Evolutionary conservation across 2,888 invertebrate species (phyloP), one percentile per base, ranked within the genome.

Genomic region (Pterostichus niger): DNA sequence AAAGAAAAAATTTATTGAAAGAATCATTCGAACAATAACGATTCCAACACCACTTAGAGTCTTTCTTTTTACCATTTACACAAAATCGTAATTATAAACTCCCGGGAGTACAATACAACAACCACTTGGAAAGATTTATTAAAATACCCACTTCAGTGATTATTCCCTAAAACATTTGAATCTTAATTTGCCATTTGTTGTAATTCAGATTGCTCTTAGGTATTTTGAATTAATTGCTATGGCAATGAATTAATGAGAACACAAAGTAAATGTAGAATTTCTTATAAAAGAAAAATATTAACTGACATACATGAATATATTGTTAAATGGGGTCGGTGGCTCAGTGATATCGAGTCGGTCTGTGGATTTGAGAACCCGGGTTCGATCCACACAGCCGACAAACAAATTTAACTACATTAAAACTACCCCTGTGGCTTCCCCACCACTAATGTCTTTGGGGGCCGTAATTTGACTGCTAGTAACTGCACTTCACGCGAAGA

Each of bases 31-130:
- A 35, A 61, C 61, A 56, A 17, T 59, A 64, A 64, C 64, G 35
- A 13, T 64, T 64, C 64, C 7, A 31, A n/a, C 31, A n/a, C 31
- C 64, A 64, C 64, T 64, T 35, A 64, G 33, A 35, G 64, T 64
- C 64, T 35, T 64, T 64, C 13, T 64, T 64, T 64, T 64, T 64
- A 64, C n/a, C 59, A 59, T 59, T 59, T 64, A n/a, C 35, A 64
- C 35, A 64, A 40, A 40, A 64, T 59, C 35, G 35, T 64, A 64
- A 64, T 64, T 64, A 31, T 64, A n/a, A 64, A 64, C 6, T 64
- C 64, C 64, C 64, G 1, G n/a, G 64, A 7, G 64, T 64, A 64
- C 61, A 61, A 61, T 64, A 35, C 64, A 64, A 64, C 59, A 59
- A 59, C 31, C 64, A 35, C 35, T 64, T 35, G 64, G 35, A 13